Base-by-base conservation (phyloP, 2,888 invertebrate species). In the Malthinus seriepunctatus region DNA sequence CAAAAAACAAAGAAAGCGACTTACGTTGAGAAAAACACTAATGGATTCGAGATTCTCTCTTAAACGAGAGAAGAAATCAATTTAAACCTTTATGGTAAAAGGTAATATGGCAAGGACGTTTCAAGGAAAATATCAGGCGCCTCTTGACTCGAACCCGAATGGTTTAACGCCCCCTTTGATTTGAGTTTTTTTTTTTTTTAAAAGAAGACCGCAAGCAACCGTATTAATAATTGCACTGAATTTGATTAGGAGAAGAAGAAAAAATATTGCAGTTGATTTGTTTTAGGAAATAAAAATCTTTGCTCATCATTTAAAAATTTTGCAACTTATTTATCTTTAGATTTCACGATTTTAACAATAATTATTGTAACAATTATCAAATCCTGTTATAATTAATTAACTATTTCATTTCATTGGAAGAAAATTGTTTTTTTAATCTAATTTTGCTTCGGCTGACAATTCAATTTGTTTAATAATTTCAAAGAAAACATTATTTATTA, bases 91-190 rank as follows among this genome's bases (percentile, higher is more conserved):
- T 51, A 61, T 42, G 46, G n/a, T 39, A 39, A 15, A 39, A 51
- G 39, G 10, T 53, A 51, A 56, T 53, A 52, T 45, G 61, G 57
- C 61, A 61, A 61, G 61, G 61, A 49, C 61, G 61, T 61, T 57
- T 33, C 47, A 33, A 31, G 46, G 31, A 34, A 44, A 37, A 34
- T 42, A 51, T 50, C 52, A 54, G 61, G 61, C 61, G 61, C 57
- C 56, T 61, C 48, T 57, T 47, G 10, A 39, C 11, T 45, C 45
- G 7, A 8, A 23, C 14, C 8, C 2, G 32, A 32, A 47, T 32
- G 37, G 46, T 49, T 51, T 39, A 42, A 52, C 46, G 37, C 33
- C 39, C 53, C 47, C 38, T 47, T 47, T 47, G 2, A 10, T 35
- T 35, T 35, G 2, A 3, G 2, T 35, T 10, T 35, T 10, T 3